Base-by-base conservation (phyloP, 2,888 invertebrate species). In the Odontothrips loti region DNA sequence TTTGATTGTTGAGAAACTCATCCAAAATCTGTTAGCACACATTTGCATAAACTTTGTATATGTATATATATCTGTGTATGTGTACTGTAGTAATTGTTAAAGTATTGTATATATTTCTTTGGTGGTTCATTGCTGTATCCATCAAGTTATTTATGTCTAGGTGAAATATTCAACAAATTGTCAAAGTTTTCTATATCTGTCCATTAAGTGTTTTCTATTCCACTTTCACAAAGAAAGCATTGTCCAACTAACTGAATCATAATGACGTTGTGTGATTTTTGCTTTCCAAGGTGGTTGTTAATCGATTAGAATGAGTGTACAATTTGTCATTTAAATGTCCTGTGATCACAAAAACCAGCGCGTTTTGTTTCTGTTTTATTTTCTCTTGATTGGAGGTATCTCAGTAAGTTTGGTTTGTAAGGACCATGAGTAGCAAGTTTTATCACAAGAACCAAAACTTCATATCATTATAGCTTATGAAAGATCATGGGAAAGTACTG, bases 221-320 rank as follows among this genome's bases (percentile, higher is more conserved):
- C 68, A 75, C 27, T 75, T 27, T 27, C 23, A 58, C 20, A 58
- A 75, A 11, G 68, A 75, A 75, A 75, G 68, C 68, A 75, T 75
- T 75, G 68, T 75, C 68, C 68, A 75, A 75, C 68, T 75, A 75
- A 75, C 68, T 27, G 23, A 75, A 27, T 12, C 23, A 27, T 27
- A 58, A 58, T 75, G 68, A 75, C 68, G 27, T 75, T 75, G 68
- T 75, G 68, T 75, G 68, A 75, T 75, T n/a, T 75, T 75, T 75
- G 68, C 68, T 27, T 75, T 75, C 68, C 12, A 23, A 23, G 23
- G 68, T 75, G 68, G 68, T 1, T 75, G 68, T 75, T 75, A 75
- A 11, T 75, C 8, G 27, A 27, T 75, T 75, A 75, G 68, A 27
- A 1, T 27, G 23, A 27, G 27, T 75, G 27, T 75, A 75, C 23